Conservation (phyloP, 2,888 invertebrate genomes). For the Steinernema scapterisci region DNA sequence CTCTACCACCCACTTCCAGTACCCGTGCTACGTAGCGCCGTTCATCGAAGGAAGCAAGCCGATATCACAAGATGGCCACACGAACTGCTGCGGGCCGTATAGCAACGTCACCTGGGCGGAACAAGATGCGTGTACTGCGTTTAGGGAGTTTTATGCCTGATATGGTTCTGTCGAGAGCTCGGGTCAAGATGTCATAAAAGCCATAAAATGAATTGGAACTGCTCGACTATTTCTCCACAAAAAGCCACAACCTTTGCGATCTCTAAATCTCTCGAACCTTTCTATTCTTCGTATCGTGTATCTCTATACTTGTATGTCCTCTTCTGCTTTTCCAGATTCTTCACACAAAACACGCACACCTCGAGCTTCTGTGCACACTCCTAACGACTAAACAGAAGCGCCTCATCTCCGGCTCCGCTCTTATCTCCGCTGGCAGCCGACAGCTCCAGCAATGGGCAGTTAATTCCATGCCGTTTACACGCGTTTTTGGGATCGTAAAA, state of each 20-base stretch:
- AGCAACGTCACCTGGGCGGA: slow-evolving; percentile 1
- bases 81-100: not conserved
- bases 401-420: not conserved
- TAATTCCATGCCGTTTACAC: not conserved
- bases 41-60: slow-evolving; percentile 28
- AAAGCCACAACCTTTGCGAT: too few species aligned
- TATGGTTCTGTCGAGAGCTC: not conserved
- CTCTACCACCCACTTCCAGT: slow-evolving; percentile 48
- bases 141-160: not conserved
- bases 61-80: slow-evolving; percentile 5
- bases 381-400: too few species aligned
- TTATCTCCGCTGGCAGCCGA: not conserved
- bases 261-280: too few species aligned
- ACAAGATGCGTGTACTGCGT: not conserved
- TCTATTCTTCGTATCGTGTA: too few species aligned
- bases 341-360: too few species aligned
- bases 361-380: too few species aligned
- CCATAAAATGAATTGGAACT: too few species aligned
- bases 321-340: too few species aligned
- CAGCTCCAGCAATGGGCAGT: not conserved
- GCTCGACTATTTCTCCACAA: too few species aligned
- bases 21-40: slow-evolving; percentile 53
- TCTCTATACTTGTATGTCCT: too few species aligned
- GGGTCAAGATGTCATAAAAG: too few species aligned
- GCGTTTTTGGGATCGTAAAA: not conserved